Evolutionary conservation across 2,113 vertebrate genomes (phyloP).

Genomic region (Lophura nycthemera): DNA sequence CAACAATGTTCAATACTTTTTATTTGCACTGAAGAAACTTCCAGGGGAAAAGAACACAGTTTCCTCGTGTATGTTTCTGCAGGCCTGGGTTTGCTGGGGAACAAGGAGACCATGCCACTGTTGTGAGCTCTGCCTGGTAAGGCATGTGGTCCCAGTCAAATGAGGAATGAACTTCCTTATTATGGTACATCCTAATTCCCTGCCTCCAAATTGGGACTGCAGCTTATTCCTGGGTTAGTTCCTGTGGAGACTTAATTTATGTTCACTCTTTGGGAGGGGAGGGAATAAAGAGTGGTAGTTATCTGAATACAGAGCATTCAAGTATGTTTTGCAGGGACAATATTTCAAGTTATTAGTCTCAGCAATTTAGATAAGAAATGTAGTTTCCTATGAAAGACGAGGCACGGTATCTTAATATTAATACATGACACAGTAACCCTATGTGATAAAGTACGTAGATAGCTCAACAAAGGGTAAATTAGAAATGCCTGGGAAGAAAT

Average conservation of each 20-base stretch:
- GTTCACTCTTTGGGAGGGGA: background rate
- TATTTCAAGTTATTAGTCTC: constrained; percentile 57
- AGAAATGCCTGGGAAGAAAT: constrained; percentile 21
- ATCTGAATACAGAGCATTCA: background rate
- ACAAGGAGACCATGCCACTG: background rate
- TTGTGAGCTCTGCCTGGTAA: background rate
- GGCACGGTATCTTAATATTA: background rate
- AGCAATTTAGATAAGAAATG: constrained; percentile 51
- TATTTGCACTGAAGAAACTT: background rate
- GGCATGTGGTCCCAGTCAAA: background rate
- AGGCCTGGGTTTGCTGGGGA: background rate
- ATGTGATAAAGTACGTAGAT: constrained; percentile 32
- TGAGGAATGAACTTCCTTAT: background rate
- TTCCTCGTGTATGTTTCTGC: background rate
- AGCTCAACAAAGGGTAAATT: background rate
- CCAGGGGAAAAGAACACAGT: background rate
- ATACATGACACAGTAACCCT: constrained; percentile 17
- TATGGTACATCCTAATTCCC: background rate
- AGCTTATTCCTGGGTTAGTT: background rate
- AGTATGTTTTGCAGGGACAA: background rate
- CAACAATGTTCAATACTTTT: background rate
- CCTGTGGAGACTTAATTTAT: background rate
- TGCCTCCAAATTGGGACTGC: background rate
- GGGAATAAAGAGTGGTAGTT: background rate
- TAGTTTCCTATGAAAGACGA: background rate